Percentiles rank a stretch among this genome's conserved stretches.
Evolutionary conservation across 2,797 vertebrate species (phyloP).

Genomic region (Darevskia nairensis): DNA sequence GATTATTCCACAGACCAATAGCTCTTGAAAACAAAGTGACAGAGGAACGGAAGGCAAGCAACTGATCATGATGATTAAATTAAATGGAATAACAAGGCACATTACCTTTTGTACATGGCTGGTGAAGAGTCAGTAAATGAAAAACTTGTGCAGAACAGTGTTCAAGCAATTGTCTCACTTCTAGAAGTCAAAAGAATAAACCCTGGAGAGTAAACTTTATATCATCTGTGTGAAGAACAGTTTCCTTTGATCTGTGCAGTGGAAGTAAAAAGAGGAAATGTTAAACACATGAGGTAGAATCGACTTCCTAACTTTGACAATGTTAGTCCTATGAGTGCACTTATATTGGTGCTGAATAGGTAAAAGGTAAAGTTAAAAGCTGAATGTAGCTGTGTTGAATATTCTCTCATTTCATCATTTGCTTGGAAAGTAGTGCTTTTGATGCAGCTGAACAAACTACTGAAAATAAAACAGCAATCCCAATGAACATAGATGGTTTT

Average conservation of each 20-base stretch:
- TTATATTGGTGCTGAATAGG: background rate
- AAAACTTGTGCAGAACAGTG: slow-evolving; percentile 21
- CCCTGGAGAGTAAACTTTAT: background rate
- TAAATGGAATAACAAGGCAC: slow-evolving; percentile 24
- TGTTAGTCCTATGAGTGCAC: background rate
- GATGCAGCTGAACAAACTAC: background rate
- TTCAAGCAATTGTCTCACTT: slow-evolving; percentile 29
- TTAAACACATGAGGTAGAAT: background rate
- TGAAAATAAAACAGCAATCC: background rate
- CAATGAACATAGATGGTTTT: background rate
- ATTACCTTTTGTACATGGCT: slow-evolving; percentile 12
- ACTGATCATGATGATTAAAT: slow-evolving; percentile 12
- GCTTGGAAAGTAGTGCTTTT: background rate
- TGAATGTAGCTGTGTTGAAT: background rate
- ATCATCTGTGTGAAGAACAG: slow-evolving; percentile 24
- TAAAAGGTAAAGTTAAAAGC: too few relatives aligned
- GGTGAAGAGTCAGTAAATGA: slow-evolving; percentile 5
- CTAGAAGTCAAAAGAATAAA: slow-evolving; percentile 2
- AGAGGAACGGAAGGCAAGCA: slow-evolving; percentile 2
- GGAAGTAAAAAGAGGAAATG: slow-evolving; percentile 18
- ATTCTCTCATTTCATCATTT: background rate
- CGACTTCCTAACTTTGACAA: background rate
- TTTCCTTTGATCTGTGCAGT: background rate
- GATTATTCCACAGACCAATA: background rate
- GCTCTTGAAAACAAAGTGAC: slow-evolving; percentile 11